phyloP scores from a whole-genome alignment of 2,888 invertebrate genomes.

The Azorinus chamasolen region DNA sequence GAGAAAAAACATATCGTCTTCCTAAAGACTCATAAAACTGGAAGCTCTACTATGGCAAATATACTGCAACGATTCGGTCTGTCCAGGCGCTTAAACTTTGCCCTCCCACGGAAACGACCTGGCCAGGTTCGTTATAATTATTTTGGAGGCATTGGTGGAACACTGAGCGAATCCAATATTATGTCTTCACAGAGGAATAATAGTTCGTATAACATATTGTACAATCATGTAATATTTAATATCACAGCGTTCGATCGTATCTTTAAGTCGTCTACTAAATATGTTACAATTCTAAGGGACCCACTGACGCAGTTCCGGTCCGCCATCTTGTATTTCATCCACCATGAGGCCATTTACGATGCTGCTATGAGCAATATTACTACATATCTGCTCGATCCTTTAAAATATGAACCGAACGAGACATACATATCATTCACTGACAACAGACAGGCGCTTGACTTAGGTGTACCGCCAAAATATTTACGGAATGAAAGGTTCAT shows the following conservation, averaged over 20 bases:
- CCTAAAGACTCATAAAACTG: conserved; percentile 79
- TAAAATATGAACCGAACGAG: conserved; percentile 64
- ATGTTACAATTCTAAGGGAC: conserved; percentile 69
- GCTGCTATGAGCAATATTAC: conserved; percentile 46
- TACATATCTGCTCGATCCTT: conserved; percentile 66
- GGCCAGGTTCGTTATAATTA: conserved; percentile 62
- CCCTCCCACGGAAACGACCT: conserved; percentile 69
- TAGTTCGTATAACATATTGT: conserved; percentile 69
- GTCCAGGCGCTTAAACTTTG: conserved; percentile 66
- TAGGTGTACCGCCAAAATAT: conserved; percentile 68
- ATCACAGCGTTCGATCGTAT: conserved; percentile 53
- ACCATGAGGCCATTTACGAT: conserved; percentile 37
- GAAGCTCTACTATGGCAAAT: conserved; percentile 77
- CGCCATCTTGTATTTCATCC: conserved; percentile 64
- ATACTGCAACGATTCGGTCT: conserved; percentile 75
- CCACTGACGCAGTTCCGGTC: conserved; percentile 71
- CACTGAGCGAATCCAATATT: conserved; percentile 28
- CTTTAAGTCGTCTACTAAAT: conserved; percentile 56
- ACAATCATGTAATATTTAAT: conserved; percentile 77
- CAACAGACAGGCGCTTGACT: conserved; percentile 77
- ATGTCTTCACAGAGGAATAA: conserved; percentile 38
- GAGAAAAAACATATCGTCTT: conserved; percentile 60
- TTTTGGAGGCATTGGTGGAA: conserved; percentile 64
- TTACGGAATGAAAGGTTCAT: conserved; percentile 44
- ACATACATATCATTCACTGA: conserved; percentile 67